Evolutionary conservation across 1,140 invertebrate species (phyloP), one percentile per base, ranked within the genome.

Genomic region (Drosophila repleta): DNA sequence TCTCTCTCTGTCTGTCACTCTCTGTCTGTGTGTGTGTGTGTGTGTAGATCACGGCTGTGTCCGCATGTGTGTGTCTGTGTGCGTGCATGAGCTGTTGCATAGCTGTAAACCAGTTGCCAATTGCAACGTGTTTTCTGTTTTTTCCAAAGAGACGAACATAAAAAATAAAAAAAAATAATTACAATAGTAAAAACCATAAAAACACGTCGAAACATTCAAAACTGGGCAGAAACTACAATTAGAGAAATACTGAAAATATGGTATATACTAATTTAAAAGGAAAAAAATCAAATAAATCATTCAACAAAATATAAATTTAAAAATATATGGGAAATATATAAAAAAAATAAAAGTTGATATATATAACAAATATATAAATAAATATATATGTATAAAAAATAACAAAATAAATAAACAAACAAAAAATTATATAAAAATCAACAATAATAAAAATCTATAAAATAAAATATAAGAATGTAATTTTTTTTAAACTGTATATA

Each of bases 31-130:
- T 41, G 37, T 61, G 60, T 55, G 29, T 46, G 41, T 63, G 49
- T 74, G 63, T 74, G 10, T 72, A 20, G 13, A 39, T 39, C 37
- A 35, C 11, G 32, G 39, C 39, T 65, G 37, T 41, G 51, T 66
- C 10, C 49, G 18, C 35, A 17, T 24, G 32, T 62, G 62, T 64
- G 39, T 65, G 52, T 51, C 43, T 60, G 18, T 81, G 41, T 51
- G 51, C 48, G 64, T 58, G 57, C 45, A 37, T 61, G 20, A 72
- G 63, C 65, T 75, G 78, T 82, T 85, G 82, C 83, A 85, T 81
- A 85, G 82, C 78, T 87, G 83, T 87, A 85, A 87, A 85, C 82
- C 82, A 85, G 82, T 85, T 85, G 82, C 78, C 78, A 87, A 87
- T 87, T 87, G 82, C 82, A 87, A 87, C 82, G 82, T 88, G 80